phyloP scores from a whole-genome alignment of 2,888 invertebrate genomes.

The Synanthedon andrenaeformis region DNA sequence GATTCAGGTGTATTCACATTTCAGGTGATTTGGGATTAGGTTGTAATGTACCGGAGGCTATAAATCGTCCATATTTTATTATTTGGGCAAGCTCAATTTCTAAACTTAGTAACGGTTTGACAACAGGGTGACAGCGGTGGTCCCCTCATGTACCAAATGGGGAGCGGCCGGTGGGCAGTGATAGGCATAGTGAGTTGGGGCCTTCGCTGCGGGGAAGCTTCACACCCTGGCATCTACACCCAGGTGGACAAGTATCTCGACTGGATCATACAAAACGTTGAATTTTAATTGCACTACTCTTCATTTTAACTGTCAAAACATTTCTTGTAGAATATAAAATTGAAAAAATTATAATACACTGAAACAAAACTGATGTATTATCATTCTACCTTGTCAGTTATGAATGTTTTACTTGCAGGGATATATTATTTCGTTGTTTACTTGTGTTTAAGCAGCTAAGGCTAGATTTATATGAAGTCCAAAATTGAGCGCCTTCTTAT shows the following conservation, averaged over 20 bases:
- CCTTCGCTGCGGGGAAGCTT: constrained; percentile 80
- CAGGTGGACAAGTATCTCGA: constrained; percentile 77
- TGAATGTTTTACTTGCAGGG: too few relatives aligned
- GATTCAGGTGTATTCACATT: too few relatives aligned
- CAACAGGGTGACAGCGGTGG: constrained; percentile 86
- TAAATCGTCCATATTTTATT: too few relatives aligned
- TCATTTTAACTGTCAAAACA: background rate
- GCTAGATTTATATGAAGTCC: too few relatives aligned
- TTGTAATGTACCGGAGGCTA: too few relatives aligned
- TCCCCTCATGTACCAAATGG: constrained; percentile 79
- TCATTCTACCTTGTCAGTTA: too few relatives aligned
- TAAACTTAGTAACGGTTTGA: too few relatives aligned
- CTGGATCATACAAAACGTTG: constrained; percentile 75
- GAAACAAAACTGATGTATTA: constrained; percentile 22
- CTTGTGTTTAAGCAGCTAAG: too few relatives aligned
- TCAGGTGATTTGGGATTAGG: too few relatives aligned
- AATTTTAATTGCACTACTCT: constrained; percentile 33
- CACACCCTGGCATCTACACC: constrained; percentile 84
- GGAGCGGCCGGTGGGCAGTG: constrained; percentile 80
- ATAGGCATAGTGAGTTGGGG: constrained; percentile 91
- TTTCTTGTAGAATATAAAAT: constrained; percentile 2
- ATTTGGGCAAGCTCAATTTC: too few relatives aligned
- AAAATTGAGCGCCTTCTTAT: too few relatives aligned
- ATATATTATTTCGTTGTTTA: too few relatives aligned
- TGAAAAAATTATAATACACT: constrained; percentile 6